phyloP scores from a whole-genome alignment of 30 jellyfish, hydroid and myxozoan species.

The Nemopilema nomurai region DNA sequence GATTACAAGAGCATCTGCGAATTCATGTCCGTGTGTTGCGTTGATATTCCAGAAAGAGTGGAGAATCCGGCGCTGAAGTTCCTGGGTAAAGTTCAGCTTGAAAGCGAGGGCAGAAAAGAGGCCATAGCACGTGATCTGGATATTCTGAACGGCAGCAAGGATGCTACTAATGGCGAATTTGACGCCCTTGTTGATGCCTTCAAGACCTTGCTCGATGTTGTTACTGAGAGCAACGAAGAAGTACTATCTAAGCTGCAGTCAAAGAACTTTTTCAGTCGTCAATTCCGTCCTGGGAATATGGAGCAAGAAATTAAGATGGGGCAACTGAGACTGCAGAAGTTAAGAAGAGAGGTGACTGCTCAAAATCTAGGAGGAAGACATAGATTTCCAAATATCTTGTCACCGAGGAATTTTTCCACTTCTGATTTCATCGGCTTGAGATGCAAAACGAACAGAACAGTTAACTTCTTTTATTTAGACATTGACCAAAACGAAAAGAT shows the following conservation, averaged over 20 bases:
- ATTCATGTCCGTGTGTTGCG: conserved; percentile 18
- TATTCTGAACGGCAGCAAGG: neutral
- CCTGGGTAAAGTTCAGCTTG: neutral
- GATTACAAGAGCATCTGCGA: neutral
- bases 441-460: conserved; percentile 81
- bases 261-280: neutral
- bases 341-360: neutral
- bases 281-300: neutral
- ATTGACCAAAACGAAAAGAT: conserved; percentile 46
- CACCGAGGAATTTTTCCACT: conserved; percentile 20
- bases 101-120: neutral
- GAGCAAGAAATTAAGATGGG: neutral
- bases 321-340: neutral
- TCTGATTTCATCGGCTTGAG: conserved; percentile 72
- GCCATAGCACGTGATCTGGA: neutral
- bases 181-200: conserved; percentile 15
- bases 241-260: neutral
- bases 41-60: neutral
- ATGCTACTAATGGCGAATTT: neutral
- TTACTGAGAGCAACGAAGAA: neutral
- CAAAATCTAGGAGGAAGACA: neutral
- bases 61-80: neutral
- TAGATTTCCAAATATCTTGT: neutral
- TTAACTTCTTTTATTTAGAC: conserved; percentile 65
- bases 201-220: conserved; percentile 14